These are phyloP conservation scores for Rousettus leschenaultii DNA, from an alignment of 2,113 vertebrate species.

Conservation along the genomic window DNA sequence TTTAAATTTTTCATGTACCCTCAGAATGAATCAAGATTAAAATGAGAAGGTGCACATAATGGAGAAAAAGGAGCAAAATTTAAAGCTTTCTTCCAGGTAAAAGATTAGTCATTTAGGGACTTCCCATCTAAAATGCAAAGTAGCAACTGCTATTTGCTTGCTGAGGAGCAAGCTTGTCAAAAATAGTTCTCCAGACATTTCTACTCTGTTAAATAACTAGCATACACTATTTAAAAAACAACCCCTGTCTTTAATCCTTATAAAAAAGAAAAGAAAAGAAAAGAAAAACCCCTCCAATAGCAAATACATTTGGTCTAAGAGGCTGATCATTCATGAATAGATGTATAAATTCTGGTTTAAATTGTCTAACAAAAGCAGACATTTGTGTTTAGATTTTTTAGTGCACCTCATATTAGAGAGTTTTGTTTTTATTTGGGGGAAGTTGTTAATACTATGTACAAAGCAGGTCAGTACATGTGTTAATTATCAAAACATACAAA, in stretches of 20 bases:
- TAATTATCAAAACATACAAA: neutral
- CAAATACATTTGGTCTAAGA: neutral
- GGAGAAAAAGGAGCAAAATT: neutral
- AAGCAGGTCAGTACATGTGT: neutral
- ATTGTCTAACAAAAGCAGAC: neutral
- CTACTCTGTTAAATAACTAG: neutral
- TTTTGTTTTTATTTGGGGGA: neutral
- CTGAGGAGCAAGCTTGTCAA: neutral
- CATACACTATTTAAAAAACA: neutral
- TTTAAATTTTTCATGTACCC: constrained; percentile 37
- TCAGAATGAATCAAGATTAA: constrained; percentile 34
- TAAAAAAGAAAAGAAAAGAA: neutral
- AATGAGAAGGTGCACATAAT: neutral
- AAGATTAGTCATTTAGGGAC: neutral
- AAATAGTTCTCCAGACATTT: neutral
- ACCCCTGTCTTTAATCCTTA: neutral
- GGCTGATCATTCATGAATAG: neutral
- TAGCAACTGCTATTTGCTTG: neutral
- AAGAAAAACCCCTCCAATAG: neutral
- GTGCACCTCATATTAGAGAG: neutral
- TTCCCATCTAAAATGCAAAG: neutral
- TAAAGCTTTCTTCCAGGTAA: neutral
- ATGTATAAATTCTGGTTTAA: neutral
- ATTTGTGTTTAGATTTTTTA: neutral
- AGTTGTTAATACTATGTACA: neutral